Conservation (phyloP, 2,797 vertebrate genomes). For the Crenichthys baileyi region DNA sequence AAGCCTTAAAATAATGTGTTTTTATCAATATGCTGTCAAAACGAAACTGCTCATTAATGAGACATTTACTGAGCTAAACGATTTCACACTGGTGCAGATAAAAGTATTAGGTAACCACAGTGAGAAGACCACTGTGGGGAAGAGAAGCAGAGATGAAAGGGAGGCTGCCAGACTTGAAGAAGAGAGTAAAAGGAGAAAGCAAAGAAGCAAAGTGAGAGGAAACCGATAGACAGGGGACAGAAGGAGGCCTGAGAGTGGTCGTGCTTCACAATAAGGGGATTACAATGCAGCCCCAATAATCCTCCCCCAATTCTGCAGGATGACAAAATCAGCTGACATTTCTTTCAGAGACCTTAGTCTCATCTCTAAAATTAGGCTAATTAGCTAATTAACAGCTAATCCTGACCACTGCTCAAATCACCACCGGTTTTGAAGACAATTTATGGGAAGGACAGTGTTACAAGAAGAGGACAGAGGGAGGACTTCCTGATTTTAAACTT, state of each 20-base stretch:
- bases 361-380: slow-evolving; percentile 78
- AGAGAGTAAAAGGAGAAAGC: slow-evolving; percentile 30
- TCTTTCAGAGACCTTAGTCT: slow-evolving; percentile 66
- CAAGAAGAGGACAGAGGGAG: slow-evolving; percentile 6
- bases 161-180: slow-evolving; percentile 9
- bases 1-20: background rate
- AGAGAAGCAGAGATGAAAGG: slow-evolving; percentile 7
- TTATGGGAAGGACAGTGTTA: slow-evolving; percentile 21
- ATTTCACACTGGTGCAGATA: slow-evolving; percentile 19
- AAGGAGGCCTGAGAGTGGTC: slow-evolving; percentile 58
- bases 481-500: background rate
- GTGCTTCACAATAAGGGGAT: slow-evolving; percentile 80
- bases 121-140: slow-evolving; percentile 5
- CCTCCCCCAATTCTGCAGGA: slow-evolving; percentile 69
- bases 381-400: slow-evolving; percentile 83
- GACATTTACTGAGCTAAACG: slow-evolving; percentile 17
- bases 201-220: slow-evolving; percentile 44
- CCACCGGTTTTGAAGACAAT: slow-evolving; percentile 48
- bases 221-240: slow-evolving; percentile 43
- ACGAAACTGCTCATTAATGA: background rate
- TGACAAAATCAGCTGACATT: slow-evolving; percentile 59
- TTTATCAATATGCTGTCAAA: background rate
- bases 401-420: slow-evolving; percentile 66
- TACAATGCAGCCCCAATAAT: slow-evolving; percentile 70
- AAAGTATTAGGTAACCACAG: slow-evolving; percentile 15